Evolutionary conservation across 2,113 vertebrate species (phyloP).

Genomic region (Tamias sibiricus): DNA sequence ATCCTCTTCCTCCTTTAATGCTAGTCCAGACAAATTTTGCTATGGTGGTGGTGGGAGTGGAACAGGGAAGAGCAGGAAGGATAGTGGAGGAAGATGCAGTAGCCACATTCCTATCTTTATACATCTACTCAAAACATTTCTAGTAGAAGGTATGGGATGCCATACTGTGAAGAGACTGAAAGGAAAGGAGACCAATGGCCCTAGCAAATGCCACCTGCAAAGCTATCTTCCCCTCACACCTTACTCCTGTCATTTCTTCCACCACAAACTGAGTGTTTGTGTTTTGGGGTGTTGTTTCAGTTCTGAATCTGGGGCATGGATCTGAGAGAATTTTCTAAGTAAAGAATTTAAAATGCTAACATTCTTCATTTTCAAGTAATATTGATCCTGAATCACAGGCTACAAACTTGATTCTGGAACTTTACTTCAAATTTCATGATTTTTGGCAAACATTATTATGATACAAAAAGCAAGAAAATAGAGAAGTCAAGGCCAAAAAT

Average conservation of each 20-base stretch:
- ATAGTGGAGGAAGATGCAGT: not conserved
- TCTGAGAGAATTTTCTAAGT: not conserved
- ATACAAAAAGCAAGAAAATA: slow-evolving; percentile 2
- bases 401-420: not conserved
- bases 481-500: not conserved
- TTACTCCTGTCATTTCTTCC: not conserved
- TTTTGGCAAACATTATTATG: not conserved
- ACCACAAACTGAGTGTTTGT: too few relatives aligned
- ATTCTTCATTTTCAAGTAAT: not conserved
- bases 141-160: too few relatives aligned
- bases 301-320: not conserved
- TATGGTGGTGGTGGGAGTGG: not conserved
- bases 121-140: not conserved
- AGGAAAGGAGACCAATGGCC: not conserved
- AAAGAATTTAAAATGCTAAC: not conserved
- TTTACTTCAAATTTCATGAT: slow-evolving; percentile 26
- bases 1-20: not conserved
- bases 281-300: not conserved
- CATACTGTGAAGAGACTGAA: not conserved
- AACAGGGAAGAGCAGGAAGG: not conserved
- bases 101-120: not conserved
- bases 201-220: not conserved
- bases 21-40: not conserved
- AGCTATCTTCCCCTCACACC: fast-evolving
- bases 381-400: not conserved